phyloP scores from a whole-genome alignment of 1,140 invertebrate species.

The Eulimnadia texana region DNA sequence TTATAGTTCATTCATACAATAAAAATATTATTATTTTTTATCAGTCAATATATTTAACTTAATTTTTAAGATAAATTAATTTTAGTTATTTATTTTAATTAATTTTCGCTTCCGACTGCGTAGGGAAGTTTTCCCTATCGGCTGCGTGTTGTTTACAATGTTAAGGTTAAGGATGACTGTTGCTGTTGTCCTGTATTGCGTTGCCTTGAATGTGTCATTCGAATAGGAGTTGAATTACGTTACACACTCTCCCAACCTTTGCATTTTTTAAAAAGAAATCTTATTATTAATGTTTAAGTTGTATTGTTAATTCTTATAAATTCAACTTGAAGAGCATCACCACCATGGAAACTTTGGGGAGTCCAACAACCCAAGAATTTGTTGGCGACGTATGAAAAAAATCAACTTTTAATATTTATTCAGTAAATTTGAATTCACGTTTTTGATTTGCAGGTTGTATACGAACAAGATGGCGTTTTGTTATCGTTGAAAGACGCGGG shows the following conservation, averaged over 20 bases:
- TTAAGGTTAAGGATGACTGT: neutral
- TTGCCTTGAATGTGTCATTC: too few species aligned
- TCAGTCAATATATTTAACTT: neutral
- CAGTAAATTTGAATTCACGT: too few species aligned
- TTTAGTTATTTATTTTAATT: neutral
- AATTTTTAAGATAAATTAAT: neutral
- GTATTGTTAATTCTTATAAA: too few species aligned
- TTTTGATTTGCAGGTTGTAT: neutral
- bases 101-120: neutral
- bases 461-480: constrained; percentile 14
- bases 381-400: neutral
- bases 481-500: constrained; percentile 9
- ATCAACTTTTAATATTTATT: neutral
- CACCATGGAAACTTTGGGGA: neutral
- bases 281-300: too few species aligned
- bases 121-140: too few species aligned
- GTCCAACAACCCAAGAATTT: neutral
- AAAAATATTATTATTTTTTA: neutral
- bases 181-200: too few species aligned
- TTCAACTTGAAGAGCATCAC: too few species aligned
- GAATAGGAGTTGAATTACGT: too few species aligned
- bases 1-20: neutral
- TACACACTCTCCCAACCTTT: neutral
- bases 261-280: neutral
- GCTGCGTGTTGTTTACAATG: neutral